A percentile compares a stretch with the other conserved stretches of the same genome.
These are phyloP conservation scores for Bufo bufo DNA, from an alignment of 2,113 vertebrate genomes.

Conservation along the genomic window DNA sequence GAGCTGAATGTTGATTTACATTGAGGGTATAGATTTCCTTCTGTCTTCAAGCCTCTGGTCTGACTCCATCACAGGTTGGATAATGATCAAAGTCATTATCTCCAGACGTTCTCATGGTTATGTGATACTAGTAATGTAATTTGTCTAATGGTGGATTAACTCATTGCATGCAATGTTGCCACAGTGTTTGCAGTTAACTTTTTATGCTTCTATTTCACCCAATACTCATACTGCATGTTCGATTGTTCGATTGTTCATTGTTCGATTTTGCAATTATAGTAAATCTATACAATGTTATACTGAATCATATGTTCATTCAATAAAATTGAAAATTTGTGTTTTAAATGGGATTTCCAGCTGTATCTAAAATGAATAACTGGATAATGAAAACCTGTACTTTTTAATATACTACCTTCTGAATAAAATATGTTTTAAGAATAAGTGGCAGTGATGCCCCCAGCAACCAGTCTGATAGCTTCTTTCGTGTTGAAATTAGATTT, in stretches of 20 bases:
- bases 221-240: neutral
- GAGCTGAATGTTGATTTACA: constrained; percentile 46
- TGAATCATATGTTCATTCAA: neutral
- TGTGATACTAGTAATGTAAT: constrained; percentile 29
- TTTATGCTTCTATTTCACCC: neutral
- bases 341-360: no score
- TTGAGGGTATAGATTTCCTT: constrained; percentile 43
- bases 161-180: neutral
- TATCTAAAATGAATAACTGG: no score
- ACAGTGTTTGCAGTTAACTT: neutral
- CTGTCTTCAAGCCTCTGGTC: neutral
- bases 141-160: constrained; percentile 12
- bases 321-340: neutral
- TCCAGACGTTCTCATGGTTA: constrained; percentile 14
- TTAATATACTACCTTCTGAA: no score
- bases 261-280: neutral
- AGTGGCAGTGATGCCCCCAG: no score
- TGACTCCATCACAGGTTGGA: constrained; percentile 15
- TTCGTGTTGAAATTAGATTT: no score
- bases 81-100: constrained; percentile 48
- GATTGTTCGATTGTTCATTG: neutral
- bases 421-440: no score
- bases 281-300: neutral
- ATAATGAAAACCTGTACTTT: no score
- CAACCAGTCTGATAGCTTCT: no score